These are phyloP conservation scores for Oenanthe melanoleuca DNA, from an alignment of 2,113 vertebrate species.

Conservation along the genomic window DNA sequence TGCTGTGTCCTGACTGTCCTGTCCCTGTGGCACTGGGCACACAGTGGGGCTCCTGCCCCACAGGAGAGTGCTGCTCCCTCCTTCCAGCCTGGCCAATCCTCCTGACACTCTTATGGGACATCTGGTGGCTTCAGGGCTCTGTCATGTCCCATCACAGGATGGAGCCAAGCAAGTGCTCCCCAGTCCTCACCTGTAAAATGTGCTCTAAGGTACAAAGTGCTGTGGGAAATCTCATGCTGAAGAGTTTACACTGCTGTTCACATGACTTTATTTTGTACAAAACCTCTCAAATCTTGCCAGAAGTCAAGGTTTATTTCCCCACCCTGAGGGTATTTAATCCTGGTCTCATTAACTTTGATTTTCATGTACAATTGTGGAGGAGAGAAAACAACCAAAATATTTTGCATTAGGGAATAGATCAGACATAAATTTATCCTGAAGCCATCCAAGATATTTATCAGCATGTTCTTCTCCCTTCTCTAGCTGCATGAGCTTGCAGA, in stretches of 20 bases:
- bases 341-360: conserved; percentile 25
- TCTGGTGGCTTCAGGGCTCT: neutral
- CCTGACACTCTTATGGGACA: neutral
- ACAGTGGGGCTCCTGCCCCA: neutral
- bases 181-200: rapidly evolving
- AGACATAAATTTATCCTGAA: conserved; percentile 17
- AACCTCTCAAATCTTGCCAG: conserved; percentile 39
- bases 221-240: conserved; percentile 36
- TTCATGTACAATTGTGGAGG: neutral
- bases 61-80: rapidly evolving
- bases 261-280: conserved; percentile 1
- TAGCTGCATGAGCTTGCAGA: conserved; percentile 26
- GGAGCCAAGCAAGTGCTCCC: neutral
- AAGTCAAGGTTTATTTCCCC: conserved; percentile 53
- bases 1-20: rapidly evolving
- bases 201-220: neutral
- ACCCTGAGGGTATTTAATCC: conserved; percentile 24
- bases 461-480: neutral
- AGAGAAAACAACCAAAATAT: conserved; percentile 1
- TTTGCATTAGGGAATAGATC: conserved; percentile 25
- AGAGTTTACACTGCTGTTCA: neutral
- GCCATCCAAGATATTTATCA: conserved; percentile 54
- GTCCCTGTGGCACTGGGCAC: rapidly evolving
- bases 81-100: neutral
- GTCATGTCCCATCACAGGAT: rapidly evolving